Conservation (phyloP, 2,888 invertebrate species). For the Drosophila mayaguana region DNA sequence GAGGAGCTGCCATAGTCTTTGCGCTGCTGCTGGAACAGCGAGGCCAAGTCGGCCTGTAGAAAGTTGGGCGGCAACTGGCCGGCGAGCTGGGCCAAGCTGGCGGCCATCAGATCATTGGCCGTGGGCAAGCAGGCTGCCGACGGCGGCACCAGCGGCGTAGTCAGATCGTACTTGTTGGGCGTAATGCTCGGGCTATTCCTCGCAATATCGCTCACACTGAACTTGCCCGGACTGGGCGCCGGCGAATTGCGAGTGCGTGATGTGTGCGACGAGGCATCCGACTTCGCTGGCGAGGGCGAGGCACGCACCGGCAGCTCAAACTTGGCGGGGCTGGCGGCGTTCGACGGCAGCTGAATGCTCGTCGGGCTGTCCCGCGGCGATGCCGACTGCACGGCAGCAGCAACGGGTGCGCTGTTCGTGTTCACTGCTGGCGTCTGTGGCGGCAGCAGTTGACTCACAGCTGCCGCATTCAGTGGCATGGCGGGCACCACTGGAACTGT, state of each 20-base stretch:
- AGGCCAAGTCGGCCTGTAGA: constrained; percentile 82
- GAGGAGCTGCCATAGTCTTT: constrained; percentile 84
- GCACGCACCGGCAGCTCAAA: constrained; percentile 87
- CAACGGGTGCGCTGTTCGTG: constrained; percentile 11
- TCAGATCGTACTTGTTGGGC: constrained; percentile 82
- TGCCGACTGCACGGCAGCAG: constrained; percentile 51
- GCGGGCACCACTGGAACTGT: constrained; percentile 21
- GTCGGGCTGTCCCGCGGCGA: constrained; percentile 85
- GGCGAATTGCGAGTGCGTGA: constrained; percentile 87
- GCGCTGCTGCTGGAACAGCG: constrained; percentile 82
- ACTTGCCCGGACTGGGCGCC: constrained; percentile 85
- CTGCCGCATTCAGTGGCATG: constrained; percentile 23
- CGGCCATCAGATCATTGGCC: constrained; percentile 84
- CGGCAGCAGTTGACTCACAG: constrained; percentile 47
- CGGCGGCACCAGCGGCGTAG: constrained; percentile 62
- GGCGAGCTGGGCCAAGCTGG: constrained; percentile 84
- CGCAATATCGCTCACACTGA: constrained; percentile 84
- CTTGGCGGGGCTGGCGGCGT: constrained; percentile 85
- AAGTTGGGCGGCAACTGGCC: constrained; percentile 84
- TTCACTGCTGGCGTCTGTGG: constrained; percentile 43
- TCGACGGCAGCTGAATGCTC: constrained; percentile 83
- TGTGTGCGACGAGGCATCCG: constrained; percentile 87
- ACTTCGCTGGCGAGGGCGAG: constrained; percentile 87
- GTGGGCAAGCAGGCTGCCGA: constrained; percentile 73
- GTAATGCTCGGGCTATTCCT: constrained; percentile 84